Conservation (phyloP, 64 coral and sea anemone species). For the Dendrophyllia cribrosa region DNA sequence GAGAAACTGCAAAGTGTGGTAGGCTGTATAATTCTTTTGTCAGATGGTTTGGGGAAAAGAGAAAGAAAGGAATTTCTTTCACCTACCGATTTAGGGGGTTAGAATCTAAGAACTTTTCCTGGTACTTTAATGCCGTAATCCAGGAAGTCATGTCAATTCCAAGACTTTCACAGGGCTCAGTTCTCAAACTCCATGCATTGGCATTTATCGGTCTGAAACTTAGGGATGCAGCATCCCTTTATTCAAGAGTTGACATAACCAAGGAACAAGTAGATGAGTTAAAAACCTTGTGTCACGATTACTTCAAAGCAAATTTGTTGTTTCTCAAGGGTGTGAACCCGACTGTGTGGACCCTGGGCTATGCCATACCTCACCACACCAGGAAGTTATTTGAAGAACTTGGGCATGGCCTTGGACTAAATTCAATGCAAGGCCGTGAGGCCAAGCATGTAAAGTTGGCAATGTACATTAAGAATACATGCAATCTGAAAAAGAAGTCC, state of each 20-base stretch:
- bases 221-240: constrained; percentile 17
- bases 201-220: constrained; percentile 33
- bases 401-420: constrained; percentile 1
- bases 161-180: constrained; percentile 15
- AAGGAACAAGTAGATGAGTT: constrained; percentile 46
- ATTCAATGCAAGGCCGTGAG: constrained; percentile 12
- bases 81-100: constrained; percentile 65
- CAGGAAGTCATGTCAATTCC: constrained; percentile 25
- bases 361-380: constrained; percentile 61
- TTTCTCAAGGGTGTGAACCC: constrained; percentile 48
- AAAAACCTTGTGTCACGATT: constrained; percentile 48
- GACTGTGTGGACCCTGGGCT: constrained; percentile 46
- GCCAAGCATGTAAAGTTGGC: constrained; percentile 22
- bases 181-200: not conserved
- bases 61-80: constrained; percentile 59
- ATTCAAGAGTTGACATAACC: constrained; percentile 22
- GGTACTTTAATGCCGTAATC: constrained; percentile 62
- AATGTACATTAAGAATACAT: not conserved
- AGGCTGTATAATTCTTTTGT: constrained; percentile 60
- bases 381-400: constrained; percentile 30
- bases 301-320: constrained; percentile 25
- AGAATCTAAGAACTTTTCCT: constrained; percentile 73
- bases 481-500: not conserved
- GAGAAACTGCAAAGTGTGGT: constrained; percentile 40
- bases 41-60: constrained; percentile 73